Base-by-base conservation (phyloP, 2,113 vertebrate species). In the Gila orcuttii region DNA sequence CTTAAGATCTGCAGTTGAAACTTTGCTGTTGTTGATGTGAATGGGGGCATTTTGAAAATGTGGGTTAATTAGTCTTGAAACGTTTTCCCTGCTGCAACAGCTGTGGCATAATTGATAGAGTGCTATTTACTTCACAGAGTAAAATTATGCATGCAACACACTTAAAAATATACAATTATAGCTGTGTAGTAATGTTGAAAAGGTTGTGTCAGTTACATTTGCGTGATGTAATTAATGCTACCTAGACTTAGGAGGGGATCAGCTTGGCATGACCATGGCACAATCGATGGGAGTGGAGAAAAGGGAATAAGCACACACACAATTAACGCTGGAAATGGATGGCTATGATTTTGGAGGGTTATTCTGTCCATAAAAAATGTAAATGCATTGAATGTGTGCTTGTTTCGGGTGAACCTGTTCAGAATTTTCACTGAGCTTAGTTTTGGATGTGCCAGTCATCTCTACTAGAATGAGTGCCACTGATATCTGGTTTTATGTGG, bases 91-190 rank as follows among this genome's bases (percentile, higher is more conserved):
- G 87, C 86, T 36, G 66, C 69, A 74, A 79, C 89, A 89, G 92
- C 89, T 87, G 88, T 88, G 87, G 87, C 71, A 91, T 91, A 91
- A 91, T 88, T 91, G 91, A 89, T 90, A 90, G 88, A 92, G 82
- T 91, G 57, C 93, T 87, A 84, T 91, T 89, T 62, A 83, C 82
- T 59, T 91, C 86, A 84, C 89, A 89, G 90, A 90, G 86, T 88
- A 92, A 93, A 90, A 93, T 92, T 90, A 93, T 91, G 87, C 90
- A 93, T 90, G 89, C 88, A 71, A 83, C 85, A 88, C 91, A 90
- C 90, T 89, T 91, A 86, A 88, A 92, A 93, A 92, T 89, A 77
- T 59, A 91, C 91, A 94, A 92, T 94, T 92, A 89, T 87, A 88
- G 78, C 59, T 89, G 90, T 85, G 83, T 90, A 85, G 86, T 89